Conservation (phyloP, 2,888 invertebrate species). For the Hecatera dysodea region DNA sequence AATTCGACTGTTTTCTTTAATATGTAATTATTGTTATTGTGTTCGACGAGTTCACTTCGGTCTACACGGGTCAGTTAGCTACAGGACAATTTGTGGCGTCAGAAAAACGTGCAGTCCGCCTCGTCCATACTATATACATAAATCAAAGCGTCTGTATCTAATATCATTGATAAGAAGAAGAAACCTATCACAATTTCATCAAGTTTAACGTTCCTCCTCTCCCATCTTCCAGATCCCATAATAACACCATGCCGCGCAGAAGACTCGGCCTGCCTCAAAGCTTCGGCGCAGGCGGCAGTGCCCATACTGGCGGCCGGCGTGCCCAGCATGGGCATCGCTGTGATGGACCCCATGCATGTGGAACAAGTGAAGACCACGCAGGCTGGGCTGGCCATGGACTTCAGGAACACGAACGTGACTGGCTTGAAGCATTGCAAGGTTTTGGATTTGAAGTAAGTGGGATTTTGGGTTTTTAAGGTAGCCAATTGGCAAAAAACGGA, state of each 20-base stretch:
- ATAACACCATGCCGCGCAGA: conserved; percentile 77
- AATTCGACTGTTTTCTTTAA: too few relatives aligned
- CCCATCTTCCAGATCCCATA: conserved; percentile 73
- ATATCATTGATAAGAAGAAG: neutral
- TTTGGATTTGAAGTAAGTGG: conserved; percentile 76
- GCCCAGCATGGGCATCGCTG: conserved; percentile 75
- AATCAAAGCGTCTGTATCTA: too few relatives aligned
- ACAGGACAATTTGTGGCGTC: too few relatives aligned
- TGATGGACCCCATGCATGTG: conserved; percentile 82
- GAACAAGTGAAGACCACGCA: conserved; percentile 75
- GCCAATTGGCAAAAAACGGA: too few relatives aligned
- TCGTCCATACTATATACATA: too few relatives aligned
- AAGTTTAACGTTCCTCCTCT: neutral
- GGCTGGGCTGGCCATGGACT: conserved; percentile 82
- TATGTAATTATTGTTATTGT: too few relatives aligned
- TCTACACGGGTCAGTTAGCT: too few relatives aligned
- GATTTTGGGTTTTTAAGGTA: neutral
- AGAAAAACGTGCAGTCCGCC: too few relatives aligned
- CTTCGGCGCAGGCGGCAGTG: conserved; percentile 78
- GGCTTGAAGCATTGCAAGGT: conserved; percentile 81
- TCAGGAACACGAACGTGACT: conserved; percentile 79
- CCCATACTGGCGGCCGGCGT: conserved; percentile 79
- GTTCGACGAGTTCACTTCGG: too few relatives aligned
- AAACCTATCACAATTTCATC: neutral
- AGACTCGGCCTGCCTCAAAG: conserved; percentile 76